Percentiles rank a stretch among this genome's conserved stretches.
Evolutionary conservation across 2,888 invertebrate genomes (phyloP).

Genomic region (Drosophila diplacantha): DNA sequence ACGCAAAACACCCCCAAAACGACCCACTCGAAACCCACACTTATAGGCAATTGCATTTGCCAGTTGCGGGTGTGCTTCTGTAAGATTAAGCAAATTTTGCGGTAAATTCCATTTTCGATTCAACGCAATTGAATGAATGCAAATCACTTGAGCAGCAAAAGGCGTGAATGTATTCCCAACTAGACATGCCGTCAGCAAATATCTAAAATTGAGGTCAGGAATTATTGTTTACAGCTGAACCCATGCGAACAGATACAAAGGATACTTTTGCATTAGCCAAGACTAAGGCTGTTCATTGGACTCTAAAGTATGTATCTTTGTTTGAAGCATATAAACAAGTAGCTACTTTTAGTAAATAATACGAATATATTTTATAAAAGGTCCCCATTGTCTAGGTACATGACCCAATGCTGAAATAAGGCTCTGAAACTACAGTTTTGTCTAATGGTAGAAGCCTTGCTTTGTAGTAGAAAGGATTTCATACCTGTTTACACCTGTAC

Average conservation of each 20-base stretch:
- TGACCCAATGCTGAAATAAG: background rate
- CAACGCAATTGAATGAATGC: constrained; percentile 25
- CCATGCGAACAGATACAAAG: background rate
- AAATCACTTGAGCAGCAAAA: constrained; percentile 26
- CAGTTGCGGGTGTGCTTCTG: constrained; percentile 6
- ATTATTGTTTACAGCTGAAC: background rate
- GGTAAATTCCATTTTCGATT: constrained; percentile 41
- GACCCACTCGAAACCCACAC: constrained; percentile 1
- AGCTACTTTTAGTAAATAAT: background rate
- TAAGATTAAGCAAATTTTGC: constrained; percentile 44
- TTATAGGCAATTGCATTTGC: constrained; percentile 15
- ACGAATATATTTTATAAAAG: too few species aligned
- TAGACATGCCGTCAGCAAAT: background rate
- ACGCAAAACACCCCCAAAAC: background rate
- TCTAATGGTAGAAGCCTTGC: background rate
- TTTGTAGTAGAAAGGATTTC: background rate
- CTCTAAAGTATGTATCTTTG: background rate
- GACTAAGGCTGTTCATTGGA: background rate
- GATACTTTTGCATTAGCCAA: background rate
- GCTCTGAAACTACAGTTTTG: background rate
- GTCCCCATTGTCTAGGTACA: background rate
- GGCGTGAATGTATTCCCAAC: constrained; percentile 14
- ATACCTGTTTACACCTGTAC: constrained; percentile 17
- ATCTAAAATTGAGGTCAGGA: constrained; percentile 4
- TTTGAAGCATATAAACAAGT: background rate